Conservation (phyloP, 2,113 vertebrate species). For the Arizona elegans region DNA sequence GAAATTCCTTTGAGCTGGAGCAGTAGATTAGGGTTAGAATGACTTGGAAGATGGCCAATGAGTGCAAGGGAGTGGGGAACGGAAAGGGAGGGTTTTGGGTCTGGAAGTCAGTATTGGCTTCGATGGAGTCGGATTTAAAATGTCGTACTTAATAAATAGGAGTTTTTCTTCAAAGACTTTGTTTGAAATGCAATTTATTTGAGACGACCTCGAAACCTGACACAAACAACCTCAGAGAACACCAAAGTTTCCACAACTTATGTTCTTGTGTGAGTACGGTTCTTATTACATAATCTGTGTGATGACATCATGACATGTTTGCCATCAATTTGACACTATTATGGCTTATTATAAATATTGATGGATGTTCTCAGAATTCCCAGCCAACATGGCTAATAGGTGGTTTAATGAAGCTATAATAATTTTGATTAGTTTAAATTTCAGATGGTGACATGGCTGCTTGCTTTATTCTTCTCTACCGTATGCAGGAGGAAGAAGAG, state of each 20-base stretch:
- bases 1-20: no score
- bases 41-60: no score
- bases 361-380: not conserved
- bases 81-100: no score
- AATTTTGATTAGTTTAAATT: not conserved
- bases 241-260: not conserved
- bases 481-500: not conserved
- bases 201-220: no score
- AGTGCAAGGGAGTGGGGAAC: no score
- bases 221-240: not conserved
- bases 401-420: not conserved
- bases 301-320: not conserved
- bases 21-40: no score
- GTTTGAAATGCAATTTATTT: no score
- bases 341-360: not conserved
- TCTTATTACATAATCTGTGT: not conserved
- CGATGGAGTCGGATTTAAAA: no score
- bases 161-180: no score
- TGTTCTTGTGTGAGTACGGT: not conserved
- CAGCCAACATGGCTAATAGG: not conserved
- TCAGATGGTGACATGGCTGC: not conserved
- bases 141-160: no score
- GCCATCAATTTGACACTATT: not conserved
- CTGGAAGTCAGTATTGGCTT: no score
- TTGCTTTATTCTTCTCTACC: not conserved